Conservation (phyloP, 2,113 vertebrate genomes). For the Apodemus speciosus region DNA sequence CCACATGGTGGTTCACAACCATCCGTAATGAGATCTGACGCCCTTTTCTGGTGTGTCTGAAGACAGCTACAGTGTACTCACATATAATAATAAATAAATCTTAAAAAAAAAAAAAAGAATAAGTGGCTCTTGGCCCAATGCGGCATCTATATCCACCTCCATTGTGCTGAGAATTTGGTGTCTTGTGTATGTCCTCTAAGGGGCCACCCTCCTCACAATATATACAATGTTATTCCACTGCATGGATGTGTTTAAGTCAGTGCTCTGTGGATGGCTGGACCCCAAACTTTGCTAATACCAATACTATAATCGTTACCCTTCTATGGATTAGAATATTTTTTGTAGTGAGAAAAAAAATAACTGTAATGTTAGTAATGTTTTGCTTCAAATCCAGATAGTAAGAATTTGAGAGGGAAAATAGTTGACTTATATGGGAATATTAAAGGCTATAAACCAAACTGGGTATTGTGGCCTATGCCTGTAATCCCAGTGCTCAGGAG, state of each 20-base stretch:
- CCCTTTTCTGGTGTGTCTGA: too few species aligned
- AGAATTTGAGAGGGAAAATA: slow-evolving; percentile 42
- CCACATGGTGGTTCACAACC: too few species aligned
- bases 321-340: slow-evolving; percentile 1
- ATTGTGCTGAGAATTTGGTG: not conserved
- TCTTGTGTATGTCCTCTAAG: not conserved
- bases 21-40: too few species aligned
- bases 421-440: slow-evolving; percentile 14
- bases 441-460: not conserved
- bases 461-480: not conserved
- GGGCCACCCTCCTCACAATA: not conserved
- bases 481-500: not conserved
- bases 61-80: too few species aligned
- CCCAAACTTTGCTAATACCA: slow-evolving; percentile 16
- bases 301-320: not conserved
- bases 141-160: not conserved
- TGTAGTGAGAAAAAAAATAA: slow-evolving; percentile 40
- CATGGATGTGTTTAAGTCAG: slow-evolving; percentile 13
- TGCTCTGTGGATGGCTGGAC: not conserved
- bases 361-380: slow-evolving; percentile 21
- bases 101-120: too few species aligned
- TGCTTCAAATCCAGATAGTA: slow-evolving; percentile 38
- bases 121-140: not conserved
- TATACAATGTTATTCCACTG: slow-evolving; percentile 1
- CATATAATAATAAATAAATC: too few species aligned